Evolutionary conservation across 2,888 invertebrate genomes (phyloP).

Genomic region (Epistrophella euchroma): DNA sequence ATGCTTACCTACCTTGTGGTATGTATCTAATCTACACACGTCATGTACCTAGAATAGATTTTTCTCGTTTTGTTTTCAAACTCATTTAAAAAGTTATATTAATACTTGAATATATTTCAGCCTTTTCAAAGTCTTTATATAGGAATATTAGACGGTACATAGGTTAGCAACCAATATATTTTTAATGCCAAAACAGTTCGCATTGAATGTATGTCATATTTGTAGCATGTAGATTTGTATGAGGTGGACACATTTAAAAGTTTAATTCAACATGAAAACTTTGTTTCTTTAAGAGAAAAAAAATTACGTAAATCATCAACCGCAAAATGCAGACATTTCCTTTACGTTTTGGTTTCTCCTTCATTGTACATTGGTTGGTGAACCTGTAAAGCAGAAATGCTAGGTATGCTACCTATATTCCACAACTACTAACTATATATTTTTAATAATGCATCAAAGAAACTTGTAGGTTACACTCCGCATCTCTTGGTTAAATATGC

Average conservation of each 20-base stretch:
- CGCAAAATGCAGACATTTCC: conserved; percentile 42
- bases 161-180: neutral
- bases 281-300: conserved; percentile 22
- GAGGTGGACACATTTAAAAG: neutral
- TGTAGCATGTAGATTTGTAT: neutral
- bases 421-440: neutral
- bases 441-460: conserved; percentile 42
- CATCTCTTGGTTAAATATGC: too few relatives aligned
- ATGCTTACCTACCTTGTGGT: too few relatives aligned
- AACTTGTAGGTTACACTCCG: neutral
- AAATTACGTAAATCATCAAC: conserved; percentile 34
- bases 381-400: neutral
- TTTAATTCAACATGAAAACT: conserved; percentile 37
- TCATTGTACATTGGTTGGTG: conserved; percentile 2
- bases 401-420: neutral
- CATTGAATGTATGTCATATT: neutral
- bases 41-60: too few relatives aligned
- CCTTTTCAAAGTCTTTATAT: neutral
- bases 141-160: neutral
- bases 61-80: neutral
- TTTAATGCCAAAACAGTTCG: neutral
- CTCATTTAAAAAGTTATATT: neutral
- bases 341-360: conserved; percentile 4
- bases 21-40: too few relatives aligned
- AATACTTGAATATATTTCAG: neutral